These are phyloP conservation scores for Harpalus rufipes DNA, from an alignment of 2,888 invertebrate genomes.

Conservation along the genomic window DNA sequence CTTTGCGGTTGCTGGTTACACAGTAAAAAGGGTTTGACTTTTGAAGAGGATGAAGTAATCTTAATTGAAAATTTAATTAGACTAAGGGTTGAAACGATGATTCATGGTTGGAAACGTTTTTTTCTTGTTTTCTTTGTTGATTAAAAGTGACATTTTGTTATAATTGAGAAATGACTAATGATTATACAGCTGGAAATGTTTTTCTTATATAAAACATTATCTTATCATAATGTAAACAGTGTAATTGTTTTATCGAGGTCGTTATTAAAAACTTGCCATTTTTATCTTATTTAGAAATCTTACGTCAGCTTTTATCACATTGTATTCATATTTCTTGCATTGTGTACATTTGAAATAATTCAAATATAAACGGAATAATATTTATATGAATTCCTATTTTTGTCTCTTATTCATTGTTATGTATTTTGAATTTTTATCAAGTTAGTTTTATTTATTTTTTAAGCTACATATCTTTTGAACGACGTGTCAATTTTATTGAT, in stretches of 20 bases:
- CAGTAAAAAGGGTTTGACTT: background rate
- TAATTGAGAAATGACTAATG: background rate
- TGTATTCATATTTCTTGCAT: too few relatives aligned
- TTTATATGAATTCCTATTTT: too few relatives aligned
- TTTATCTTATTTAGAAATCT: too few relatives aligned
- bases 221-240: background rate
- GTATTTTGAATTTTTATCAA: too few relatives aligned
- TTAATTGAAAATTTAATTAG: slow-evolving; percentile 1
- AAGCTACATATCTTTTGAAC: too few relatives aligned
- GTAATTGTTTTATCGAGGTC: background rate
- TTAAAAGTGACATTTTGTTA: background rate
- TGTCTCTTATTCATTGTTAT: too few relatives aligned
- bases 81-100: background rate
- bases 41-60: background rate
- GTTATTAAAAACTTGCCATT: too few relatives aligned
- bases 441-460: too few relatives aligned
- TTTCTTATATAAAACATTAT: background rate
- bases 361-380: too few relatives aligned
- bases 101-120: background rate
- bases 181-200: background rate
- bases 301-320: too few relatives aligned
- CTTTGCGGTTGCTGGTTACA: background rate
- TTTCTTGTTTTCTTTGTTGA: background rate
- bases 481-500: too few relatives aligned
- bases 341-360: too few relatives aligned